Evolutionary conservation across 2,113 vertebrate genomes (phyloP).

Genomic region (Periophthalmodon schlosseri): DNA sequence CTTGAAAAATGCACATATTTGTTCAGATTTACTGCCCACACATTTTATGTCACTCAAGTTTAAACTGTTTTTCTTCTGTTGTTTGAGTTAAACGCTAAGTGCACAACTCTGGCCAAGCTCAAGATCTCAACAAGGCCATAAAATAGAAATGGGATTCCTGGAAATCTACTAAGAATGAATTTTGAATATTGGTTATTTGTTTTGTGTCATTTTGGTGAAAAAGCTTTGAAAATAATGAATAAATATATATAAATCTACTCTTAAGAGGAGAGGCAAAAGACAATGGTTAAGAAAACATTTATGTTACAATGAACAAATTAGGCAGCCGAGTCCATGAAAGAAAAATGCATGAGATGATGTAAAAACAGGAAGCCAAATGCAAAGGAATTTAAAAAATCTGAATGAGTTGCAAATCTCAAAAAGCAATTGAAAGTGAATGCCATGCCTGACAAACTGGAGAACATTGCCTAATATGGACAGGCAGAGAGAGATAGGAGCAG

Average conservation of each 20-base stretch:
- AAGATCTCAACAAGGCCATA: slow-evolving; percentile 1
- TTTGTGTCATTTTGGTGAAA: not conserved
- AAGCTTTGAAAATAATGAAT: not conserved
- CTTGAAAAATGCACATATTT: slow-evolving; percentile 4
- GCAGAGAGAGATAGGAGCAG: slow-evolving; percentile 26
- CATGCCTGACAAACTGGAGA: slow-evolving; percentile 56
- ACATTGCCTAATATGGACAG: slow-evolving; percentile 79
- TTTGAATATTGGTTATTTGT: not conserved
- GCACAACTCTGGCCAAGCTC: not conserved
- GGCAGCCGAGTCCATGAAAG: not conserved
- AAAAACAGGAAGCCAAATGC: slow-evolving; percentile 7
- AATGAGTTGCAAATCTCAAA: slow-evolving; percentile 5
- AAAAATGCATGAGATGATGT: not conserved
- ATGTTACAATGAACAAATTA: slow-evolving; percentile 20
- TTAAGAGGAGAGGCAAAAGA: not conserved
- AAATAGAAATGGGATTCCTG: not conserved
- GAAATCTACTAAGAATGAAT: not conserved
- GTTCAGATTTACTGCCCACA: slow-evolving; percentile 3
- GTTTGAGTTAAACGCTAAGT: slow-evolving; percentile 2
- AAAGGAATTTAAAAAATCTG: not conserved
- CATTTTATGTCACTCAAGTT: not conserved
- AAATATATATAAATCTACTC: not conserved
- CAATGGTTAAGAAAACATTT: slow-evolving; percentile 31
- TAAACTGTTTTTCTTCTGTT: slow-evolving; percentile 6
- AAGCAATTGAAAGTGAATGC: slow-evolving; percentile 35